phyloP scores from a whole-genome alignment of 1,140 invertebrate species.

The Solen grandis region DNA sequence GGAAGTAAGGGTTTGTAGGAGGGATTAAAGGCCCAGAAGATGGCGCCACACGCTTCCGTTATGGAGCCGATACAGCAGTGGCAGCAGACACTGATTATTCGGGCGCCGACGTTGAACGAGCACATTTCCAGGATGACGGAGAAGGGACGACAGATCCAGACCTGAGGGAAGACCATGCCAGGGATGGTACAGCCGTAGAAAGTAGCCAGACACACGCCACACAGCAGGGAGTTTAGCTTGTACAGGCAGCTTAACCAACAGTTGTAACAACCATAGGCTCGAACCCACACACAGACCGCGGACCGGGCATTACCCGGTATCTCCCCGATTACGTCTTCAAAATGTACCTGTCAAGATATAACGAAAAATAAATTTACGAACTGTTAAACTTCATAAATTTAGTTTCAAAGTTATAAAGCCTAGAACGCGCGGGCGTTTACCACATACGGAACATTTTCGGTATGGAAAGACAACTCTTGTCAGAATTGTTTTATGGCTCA shows the following conservation, averaged over 20 bases:
- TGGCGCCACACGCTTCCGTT: background rate
- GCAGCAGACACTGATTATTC: background rate
- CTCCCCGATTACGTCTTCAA: conserved; percentile 32
- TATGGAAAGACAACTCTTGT: background rate
- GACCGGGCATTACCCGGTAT: conserved; percentile 8
- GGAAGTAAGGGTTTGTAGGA: background rate
- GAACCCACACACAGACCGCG: background rate
- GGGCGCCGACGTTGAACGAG: background rate
- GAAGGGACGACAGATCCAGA: conserved; percentile 20
- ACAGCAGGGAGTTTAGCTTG: background rate
- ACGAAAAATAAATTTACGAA: background rate
- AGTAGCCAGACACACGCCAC: conserved; percentile 6
- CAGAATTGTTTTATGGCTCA: background rate
- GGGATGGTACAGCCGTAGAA: conserved; percentile 15
- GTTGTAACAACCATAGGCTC: background rate
- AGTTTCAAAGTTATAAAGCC: background rate
- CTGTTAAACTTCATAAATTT: background rate
- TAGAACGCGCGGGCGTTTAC: background rate
- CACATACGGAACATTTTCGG: background rate
- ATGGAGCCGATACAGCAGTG: background rate
- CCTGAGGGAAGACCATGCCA: background rate
- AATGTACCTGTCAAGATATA: conserved; percentile 15
- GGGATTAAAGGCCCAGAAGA: conserved; percentile 3
- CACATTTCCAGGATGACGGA: background rate
- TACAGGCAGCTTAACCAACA: conserved; percentile 4